These are phyloP conservation scores for Acanthisitta chloris DNA, from an alignment of 2,113 vertebrate species.

Conservation along the genomic window DNA sequence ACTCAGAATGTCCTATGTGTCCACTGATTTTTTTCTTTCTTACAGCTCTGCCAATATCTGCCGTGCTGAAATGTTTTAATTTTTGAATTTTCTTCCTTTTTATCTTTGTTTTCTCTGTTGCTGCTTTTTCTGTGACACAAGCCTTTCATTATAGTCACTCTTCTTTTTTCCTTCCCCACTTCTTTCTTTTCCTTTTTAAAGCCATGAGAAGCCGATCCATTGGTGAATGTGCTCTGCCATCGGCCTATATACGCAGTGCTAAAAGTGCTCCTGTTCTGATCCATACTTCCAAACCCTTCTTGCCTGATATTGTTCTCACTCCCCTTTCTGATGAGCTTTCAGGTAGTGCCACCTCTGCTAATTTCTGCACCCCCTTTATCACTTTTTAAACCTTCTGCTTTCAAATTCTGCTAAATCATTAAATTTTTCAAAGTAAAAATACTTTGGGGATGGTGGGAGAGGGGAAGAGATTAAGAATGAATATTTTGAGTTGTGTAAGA, in stretches of 20 bases:
- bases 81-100: slow-evolving; percentile 81
- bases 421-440: slow-evolving; percentile 75
- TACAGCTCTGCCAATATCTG: slow-evolving; percentile 82
- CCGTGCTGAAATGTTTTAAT: slow-evolving; percentile 83
- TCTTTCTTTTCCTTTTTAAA: slow-evolving; percentile 87
- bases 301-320: slow-evolving; percentile 96
- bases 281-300: slow-evolving; percentile 98
- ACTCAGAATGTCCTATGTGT: slow-evolving; percentile 68
- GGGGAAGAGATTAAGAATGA: slow-evolving; percentile 70
- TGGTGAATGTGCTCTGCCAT: slow-evolving; percentile 99
- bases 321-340: slow-evolving; percentile 99
- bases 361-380: slow-evolving; percentile 86
- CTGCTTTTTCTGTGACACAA: slow-evolving; percentile 82
- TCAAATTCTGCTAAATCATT: slow-evolving; percentile 78
- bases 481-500: slow-evolving; percentile 71
- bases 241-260: slow-evolving; percentile 99
- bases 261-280: slow-evolving; percentile 99
- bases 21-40: slow-evolving; percentile 77
- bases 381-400: slow-evolving; percentile 79
- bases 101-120: slow-evolving; percentile 82
- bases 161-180: slow-evolving; percentile 81
- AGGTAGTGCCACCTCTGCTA: slow-evolving; percentile 95
- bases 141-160: slow-evolving; percentile 84
- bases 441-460: slow-evolving; percentile 70
- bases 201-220: slow-evolving; percentile 99